Percentiles rank a stretch among this genome's conserved stretches.
These are phyloP conservation scores for Triplophysa bombifrons DNA, from an alignment of 2,797 vertebrate species.

Conservation along the genomic window DNA sequence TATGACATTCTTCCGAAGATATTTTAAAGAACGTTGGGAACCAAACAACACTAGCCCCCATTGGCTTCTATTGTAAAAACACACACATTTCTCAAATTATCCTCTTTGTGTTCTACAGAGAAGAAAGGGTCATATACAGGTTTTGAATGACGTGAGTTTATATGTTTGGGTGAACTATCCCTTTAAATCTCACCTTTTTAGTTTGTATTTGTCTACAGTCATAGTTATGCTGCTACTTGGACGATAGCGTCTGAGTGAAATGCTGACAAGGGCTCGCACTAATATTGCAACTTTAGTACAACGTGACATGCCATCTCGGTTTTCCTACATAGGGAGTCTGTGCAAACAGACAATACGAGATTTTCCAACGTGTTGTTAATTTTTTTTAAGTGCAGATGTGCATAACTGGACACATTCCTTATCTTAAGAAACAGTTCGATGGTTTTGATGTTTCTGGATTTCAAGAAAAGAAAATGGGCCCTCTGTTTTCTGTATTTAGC, in stretches of 20 bases:
- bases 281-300: slow-evolving; percentile 48
- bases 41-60: too few species aligned
- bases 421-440: slow-evolving; percentile 51
- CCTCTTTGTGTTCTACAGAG: too few species aligned
- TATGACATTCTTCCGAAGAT: too few species aligned
- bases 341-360: neutral
- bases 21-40: too few species aligned
- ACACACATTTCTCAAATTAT: too few species aligned
- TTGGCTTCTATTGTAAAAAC: too few species aligned
- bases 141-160: too few species aligned
- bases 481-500: slow-evolving; percentile 70
- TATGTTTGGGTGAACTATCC: too few species aligned
- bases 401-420: slow-evolving; percentile 67
- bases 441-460: slow-evolving; percentile 37
- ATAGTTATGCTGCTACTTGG: slow-evolving; percentile 73
- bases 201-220: slow-evolving; percentile 53
- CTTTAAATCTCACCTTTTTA: slow-evolving; percentile 3
- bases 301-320: slow-evolving; percentile 6
- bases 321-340: slow-evolving; percentile 19
- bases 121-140: too few species aligned
- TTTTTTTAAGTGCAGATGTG: slow-evolving; percentile 44
- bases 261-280: slow-evolving; percentile 76
- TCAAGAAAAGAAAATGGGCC: slow-evolving; percentile 48
- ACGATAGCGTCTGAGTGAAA: slow-evolving; percentile 66
- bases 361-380: slow-evolving; percentile 46